A percentile compares a stretch with the other conserved stretches of the same genome.
These are phyloP conservation scores for Priocnemis perturbator DNA, from an alignment of 2,888 invertebrate species.

Conservation along the genomic window DNA sequence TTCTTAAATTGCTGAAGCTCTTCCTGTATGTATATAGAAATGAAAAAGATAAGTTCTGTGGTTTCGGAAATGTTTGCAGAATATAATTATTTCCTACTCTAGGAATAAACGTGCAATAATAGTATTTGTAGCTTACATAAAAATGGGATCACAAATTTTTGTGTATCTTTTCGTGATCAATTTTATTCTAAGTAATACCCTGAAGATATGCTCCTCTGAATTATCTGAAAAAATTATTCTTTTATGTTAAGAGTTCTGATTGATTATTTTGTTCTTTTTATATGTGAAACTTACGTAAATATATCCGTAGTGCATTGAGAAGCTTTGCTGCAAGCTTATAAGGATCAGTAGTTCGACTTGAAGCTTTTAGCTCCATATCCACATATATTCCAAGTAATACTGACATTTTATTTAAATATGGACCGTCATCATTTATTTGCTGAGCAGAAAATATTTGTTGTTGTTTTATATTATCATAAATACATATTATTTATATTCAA, in stretches of 20 bases:
- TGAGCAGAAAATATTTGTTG: constrained; percentile 46
- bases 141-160: constrained; percentile 64
- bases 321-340: constrained; percentile 59
- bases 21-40: constrained; percentile 49
- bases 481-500: too few species aligned
- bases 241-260: neutral
- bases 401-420: constrained; percentile 73
- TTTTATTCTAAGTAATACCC: constrained; percentile 64
- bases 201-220: constrained; percentile 69
- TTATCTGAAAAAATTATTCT: constrained; percentile 54
- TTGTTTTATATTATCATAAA: neutral
- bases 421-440: constrained; percentile 65
- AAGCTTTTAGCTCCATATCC: constrained; percentile 71
- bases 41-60: constrained; percentile 6
- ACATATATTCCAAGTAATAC: constrained; percentile 71
- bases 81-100: neutral
- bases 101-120: neutral
- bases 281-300: constrained; percentile 59
- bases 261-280: constrained; percentile 1
- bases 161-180: constrained; percentile 56
- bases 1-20: constrained; percentile 54
- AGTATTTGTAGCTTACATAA: constrained; percentile 52
- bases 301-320: constrained; percentile 63
- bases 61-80: neutral
- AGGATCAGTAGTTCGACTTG: constrained; percentile 44